Evolutionary conservation across 2,797 vertebrate species (phyloP).

Genomic region (Uromys caudimaculatus): DNA sequence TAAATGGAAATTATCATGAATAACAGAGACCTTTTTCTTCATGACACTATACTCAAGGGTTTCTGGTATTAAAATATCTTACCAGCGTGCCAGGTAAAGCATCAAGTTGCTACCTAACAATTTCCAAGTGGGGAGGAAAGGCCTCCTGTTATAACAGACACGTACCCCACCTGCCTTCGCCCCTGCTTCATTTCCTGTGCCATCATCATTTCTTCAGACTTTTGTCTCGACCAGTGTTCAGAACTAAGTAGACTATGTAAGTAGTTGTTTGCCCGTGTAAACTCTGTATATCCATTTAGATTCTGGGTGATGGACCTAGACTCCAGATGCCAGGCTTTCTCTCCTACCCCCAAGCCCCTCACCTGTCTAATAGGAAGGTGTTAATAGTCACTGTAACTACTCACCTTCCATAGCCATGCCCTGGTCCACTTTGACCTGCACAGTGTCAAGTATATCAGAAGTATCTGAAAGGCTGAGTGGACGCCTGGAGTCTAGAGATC

Average conservation of each 20-base stretch:
- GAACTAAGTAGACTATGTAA: background rate
- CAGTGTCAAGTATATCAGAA: background rate
- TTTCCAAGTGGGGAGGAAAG: background rate
- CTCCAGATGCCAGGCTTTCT: background rate
- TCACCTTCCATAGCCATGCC: background rate
- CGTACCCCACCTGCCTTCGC: background rate
- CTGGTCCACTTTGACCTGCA: too few relatives aligned
- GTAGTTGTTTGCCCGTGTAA: background rate
- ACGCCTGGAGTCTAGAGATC: background rate
- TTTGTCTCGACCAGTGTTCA: background rate
- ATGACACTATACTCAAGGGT: background rate
- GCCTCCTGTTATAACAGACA: background rate
- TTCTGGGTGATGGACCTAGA: background rate
- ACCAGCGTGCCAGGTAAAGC: background rate
- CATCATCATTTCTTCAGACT: background rate
- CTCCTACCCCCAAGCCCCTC: background rate
- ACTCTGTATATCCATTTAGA: background rate
- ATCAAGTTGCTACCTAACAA: conserved; percentile 1
- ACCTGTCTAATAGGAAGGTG: background rate
- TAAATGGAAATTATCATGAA: conserved; percentile 25
- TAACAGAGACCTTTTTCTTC: background rate
- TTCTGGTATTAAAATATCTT: conserved; percentile 57
- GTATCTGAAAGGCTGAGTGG: background rate
- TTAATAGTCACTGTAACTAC: background rate
- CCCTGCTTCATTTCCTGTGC: background rate